phyloP scores from a whole-genome alignment of 2,888 invertebrate species.

The Pilophorus perplexus region DNA sequence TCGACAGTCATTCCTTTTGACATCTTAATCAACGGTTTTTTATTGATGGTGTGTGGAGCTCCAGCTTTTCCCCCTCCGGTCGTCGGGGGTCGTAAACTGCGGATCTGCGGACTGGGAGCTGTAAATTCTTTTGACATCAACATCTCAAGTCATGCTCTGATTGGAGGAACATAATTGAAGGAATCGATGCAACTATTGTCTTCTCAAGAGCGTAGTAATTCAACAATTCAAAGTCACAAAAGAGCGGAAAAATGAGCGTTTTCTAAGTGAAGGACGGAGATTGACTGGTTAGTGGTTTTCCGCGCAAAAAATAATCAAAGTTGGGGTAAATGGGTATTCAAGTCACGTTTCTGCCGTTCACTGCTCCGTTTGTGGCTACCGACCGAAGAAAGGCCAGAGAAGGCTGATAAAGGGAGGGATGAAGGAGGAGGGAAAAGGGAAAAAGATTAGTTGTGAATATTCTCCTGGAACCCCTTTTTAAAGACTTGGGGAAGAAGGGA shows the following conservation, averaged over 20 bases:
- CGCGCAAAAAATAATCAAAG: not conserved
- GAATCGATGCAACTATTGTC: no score
- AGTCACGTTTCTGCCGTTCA: constrained; percentile 21
- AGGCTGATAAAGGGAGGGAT: not conserved
- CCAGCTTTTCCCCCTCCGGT: no score
- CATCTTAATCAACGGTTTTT: constrained; percentile 30
- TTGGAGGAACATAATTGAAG: no score
- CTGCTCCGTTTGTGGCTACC: constrained; percentile 26
- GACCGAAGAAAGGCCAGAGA: not conserved
- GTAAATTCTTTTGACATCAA: no score
- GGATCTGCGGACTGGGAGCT: no score
- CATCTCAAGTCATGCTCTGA: no score
- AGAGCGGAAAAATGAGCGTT: no score
- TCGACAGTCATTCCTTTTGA: constrained; percentile 30
- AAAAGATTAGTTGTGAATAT: constrained; percentile 24
- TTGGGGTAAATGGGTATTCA: not conserved
- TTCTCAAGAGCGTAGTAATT: no score
- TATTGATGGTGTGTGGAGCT: constrained; percentile 29
- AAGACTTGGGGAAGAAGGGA: not conserved
- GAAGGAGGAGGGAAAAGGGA: not conserved
- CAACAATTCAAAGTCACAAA: no score
- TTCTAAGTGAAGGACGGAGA: no score
- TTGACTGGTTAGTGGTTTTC: no score
- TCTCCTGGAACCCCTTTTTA: not conserved
- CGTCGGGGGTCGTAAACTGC: no score